Evolutionary conservation across 2,888 invertebrate genomes (phyloP).

Genomic region (Eubasilissa splendida): DNA sequence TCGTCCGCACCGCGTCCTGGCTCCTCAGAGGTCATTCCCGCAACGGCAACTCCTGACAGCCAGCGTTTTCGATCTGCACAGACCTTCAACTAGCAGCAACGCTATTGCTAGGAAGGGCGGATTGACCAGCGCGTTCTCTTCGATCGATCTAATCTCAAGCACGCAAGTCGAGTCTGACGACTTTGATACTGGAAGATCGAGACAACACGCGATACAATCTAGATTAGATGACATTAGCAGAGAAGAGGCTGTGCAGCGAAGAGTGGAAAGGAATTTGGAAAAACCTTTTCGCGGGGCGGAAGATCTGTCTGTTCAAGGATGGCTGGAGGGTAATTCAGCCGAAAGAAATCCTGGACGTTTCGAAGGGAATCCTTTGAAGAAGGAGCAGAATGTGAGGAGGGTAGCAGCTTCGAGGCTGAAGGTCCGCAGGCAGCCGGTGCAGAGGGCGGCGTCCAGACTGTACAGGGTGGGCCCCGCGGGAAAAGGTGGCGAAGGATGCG

Average conservation of each 20-base stretch:
- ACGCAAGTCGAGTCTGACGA: conserved; percentile 65
- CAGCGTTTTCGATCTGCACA: conserved; percentile 53
- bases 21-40: conserved; percentile 56
- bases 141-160: conserved; percentile 69
- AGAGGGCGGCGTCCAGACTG: conserved; percentile 80
- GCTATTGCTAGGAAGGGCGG: conserved; percentile 64
- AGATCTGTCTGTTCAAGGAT: conserved; percentile 56
- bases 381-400: conserved; percentile 43
- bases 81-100: conserved; percentile 14
- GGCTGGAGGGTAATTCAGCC: neutral
- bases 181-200: conserved; percentile 1
- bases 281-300: conserved; percentile 58
- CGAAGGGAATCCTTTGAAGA: conserved; percentile 6
- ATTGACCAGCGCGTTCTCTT: conserved; percentile 69
- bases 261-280: conserved; percentile 53
- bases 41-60: conserved; percentile 63
- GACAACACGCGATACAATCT: conserved; percentile 14
- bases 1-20: conserved; percentile 18
- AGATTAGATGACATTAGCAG: conserved; percentile 61
- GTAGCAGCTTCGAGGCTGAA: conserved; percentile 59
- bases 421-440: conserved; percentile 77
- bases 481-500: conserved; percentile 67
- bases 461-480: conserved; percentile 75
- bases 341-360: neutral
- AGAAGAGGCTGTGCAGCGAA: conserved; percentile 35